A percentile compares a stretch with the other conserved stretches of the same genome.
Evolutionary conservation across 2,888 invertebrate species (phyloP).

Genomic region (Ormyrus thymus): DNA sequence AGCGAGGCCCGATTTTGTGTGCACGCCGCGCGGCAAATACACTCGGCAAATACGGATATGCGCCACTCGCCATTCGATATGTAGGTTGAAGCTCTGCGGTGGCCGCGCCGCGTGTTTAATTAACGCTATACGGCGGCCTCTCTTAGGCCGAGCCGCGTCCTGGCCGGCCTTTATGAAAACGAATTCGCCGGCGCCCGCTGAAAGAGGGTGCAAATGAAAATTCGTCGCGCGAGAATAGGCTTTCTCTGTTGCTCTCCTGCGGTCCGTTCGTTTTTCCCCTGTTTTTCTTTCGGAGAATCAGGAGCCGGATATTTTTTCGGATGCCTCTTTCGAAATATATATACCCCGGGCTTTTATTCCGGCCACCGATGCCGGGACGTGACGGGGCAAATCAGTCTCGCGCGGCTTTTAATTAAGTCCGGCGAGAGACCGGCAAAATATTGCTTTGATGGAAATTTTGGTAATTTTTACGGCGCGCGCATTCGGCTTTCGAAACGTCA

Average conservation of each 20-base stretch:
- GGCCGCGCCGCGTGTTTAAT: constrained; percentile 54
- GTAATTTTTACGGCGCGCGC: too few species aligned
- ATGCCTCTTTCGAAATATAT: too few species aligned
- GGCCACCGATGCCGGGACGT: too few species aligned
- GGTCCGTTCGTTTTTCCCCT: not conserved
- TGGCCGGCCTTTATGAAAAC: constrained; percentile 45
- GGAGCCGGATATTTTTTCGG: constrained; percentile 27
- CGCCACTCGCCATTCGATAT: constrained; percentile 51
- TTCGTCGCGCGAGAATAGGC: not conserved
- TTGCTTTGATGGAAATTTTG: too few species aligned
- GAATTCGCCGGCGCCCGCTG: constrained; percentile 34
- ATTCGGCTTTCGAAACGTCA: too few species aligned
- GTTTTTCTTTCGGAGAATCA: constrained; percentile 12
- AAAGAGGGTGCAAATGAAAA: constrained; percentile 32
- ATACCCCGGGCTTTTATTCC: too few species aligned
- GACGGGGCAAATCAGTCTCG: too few species aligned
- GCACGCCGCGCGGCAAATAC: constrained; percentile 63
- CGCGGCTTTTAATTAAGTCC: too few species aligned
- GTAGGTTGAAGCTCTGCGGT: constrained; percentile 42
- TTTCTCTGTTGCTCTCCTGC: not conserved
- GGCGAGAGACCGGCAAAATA: too few species aligned
- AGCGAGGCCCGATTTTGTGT: constrained; percentile 37
- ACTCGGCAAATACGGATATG: constrained; percentile 66
- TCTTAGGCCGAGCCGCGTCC: not conserved
- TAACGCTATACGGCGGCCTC: constrained; percentile 48